Base-by-base conservation (phyloP, 2,888 invertebrate species). In the Antheraea assamensis region DNA sequence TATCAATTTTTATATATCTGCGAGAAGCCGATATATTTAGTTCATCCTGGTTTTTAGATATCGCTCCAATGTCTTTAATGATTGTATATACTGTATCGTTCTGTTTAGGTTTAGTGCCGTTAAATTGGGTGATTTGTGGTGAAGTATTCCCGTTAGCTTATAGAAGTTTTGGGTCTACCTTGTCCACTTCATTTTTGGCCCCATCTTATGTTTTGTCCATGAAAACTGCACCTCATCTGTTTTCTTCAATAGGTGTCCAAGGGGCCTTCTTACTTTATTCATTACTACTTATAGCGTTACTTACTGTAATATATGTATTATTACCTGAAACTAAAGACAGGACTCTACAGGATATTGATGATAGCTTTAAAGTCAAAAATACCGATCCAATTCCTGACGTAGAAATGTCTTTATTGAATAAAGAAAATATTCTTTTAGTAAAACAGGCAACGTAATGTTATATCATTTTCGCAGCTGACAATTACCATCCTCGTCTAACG, bases 101-200 rank as follows among this genome's bases (percentile, higher is more conserved):
- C 77, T 94, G 93, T 82, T 85, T 94, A 82, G 94, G 94, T 49
- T 83, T 94, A 80, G 93, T 92, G 5, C 90, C 94, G 24, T 82
- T 94, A 42, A 93, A 92, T 75, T 94, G 94, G 94, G 94, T 94
- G 27, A 93, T 94, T 77, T 94, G 94, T 80, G 94, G 94, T 0
- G 94, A 94, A 85, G 92, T 94, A 3, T 94, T 94, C 79, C 94
- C 94, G 2, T 85, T 94, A 78, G 90, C 93, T 2, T 93, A 94
- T 77, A 90, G 94, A 79, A 94, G 93, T 80, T 87, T 94, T 77
- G 94, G 94, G 0, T 93, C 94, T 21, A 91, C 94, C 0, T 81
- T 94, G 31, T 93, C 94, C 2, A 94, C 93, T 0, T 92, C 93
- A 49, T 93, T 94, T 80, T 81, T 94, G 76, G 92, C 94, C 1